Evolutionary conservation across 2,113 vertebrate genomes (phyloP).

Genomic region (Eulacestoma nigropectus): DNA sequence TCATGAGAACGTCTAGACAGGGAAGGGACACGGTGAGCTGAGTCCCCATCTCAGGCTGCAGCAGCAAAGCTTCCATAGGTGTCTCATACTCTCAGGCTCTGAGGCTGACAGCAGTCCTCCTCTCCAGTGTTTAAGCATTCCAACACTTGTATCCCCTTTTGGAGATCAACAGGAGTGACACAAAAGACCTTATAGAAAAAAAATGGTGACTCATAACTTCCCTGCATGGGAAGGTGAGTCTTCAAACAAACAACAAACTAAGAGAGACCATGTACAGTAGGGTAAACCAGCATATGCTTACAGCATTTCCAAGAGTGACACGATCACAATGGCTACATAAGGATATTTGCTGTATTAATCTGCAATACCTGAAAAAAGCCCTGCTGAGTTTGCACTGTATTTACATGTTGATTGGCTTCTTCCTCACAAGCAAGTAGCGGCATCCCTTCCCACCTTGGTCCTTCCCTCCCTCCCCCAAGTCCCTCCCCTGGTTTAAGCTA

Average conservation of each 20-base stretch:
- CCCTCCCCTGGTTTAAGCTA: slow-evolving; percentile 53
- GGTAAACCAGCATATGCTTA: slow-evolving; percentile 9
- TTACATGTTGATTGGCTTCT: slow-evolving; percentile 62
- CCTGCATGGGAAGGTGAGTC: neutral
- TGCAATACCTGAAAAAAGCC: slow-evolving; percentile 62
- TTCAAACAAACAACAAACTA: neutral
- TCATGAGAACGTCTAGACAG: neutral
- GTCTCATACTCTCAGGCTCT: neutral
- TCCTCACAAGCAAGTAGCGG: slow-evolving; percentile 40
- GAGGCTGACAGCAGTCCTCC: slow-evolving; percentile 1
- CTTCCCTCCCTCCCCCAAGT: neutral
- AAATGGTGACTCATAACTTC: neutral
- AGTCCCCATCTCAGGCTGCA: neutral
- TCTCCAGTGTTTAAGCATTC: slow-evolving; percentile 35
- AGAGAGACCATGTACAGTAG: neutral
- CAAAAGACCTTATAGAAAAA: neutral
- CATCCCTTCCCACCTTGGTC: neutral
- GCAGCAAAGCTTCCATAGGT: neutral
- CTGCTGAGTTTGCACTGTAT: slow-evolving; percentile 28
- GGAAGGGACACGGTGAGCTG: fast-evolving
- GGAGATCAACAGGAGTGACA: neutral
- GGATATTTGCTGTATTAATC: slow-evolving; percentile 44
- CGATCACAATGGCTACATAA: slow-evolving; percentile 20
- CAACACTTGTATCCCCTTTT: slow-evolving; percentile 3
- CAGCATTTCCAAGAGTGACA: neutral